Evolutionary conservation across 1,140 invertebrate species (phyloP).

Genomic region (Polypedilum vanderplanki): DNA sequence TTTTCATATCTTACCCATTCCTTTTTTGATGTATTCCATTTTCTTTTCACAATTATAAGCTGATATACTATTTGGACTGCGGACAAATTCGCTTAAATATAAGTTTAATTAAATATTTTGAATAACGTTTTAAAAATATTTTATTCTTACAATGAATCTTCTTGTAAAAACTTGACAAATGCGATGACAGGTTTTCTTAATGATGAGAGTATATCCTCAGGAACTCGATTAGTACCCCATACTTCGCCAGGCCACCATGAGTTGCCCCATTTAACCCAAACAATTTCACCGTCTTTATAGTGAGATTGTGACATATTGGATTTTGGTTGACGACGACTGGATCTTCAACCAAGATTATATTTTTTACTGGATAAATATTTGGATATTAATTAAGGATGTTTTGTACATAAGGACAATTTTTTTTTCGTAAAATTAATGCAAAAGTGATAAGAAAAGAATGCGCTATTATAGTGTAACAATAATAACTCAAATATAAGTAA

Average conservation of each 20-base stretch:
- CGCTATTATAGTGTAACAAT: background rate
- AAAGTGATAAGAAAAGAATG: background rate
- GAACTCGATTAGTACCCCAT: slow-evolving; percentile 52
- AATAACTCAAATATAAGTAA: background rate
- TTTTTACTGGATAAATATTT: no score
- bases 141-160: slow-evolving; percentile 65
- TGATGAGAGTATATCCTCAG: slow-evolving; percentile 55
- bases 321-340: no score
- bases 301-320: slow-evolving; percentile 46
- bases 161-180: slow-evolving; percentile 74
- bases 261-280: slow-evolving; percentile 71
- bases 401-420: background rate
- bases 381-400: no score
- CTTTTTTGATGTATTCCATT: slow-evolving; percentile 71
- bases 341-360: slow-evolving; percentile 38
- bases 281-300: slow-evolving; percentile 65
- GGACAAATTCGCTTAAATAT: slow-evolving; percentile 68
- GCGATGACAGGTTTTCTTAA: slow-evolving; percentile 63
- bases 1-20: slow-evolving; percentile 56
- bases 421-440: background rate
- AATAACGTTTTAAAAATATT: background rate
- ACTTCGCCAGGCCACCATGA: slow-evolving; percentile 77
- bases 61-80: slow-evolving; percentile 60
- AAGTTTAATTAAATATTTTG: slow-evolving; percentile 1
- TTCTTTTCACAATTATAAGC: slow-evolving; percentile 69